Conservation (phyloP, 2,888 invertebrate species). For the Melieria crassipennis region DNA sequence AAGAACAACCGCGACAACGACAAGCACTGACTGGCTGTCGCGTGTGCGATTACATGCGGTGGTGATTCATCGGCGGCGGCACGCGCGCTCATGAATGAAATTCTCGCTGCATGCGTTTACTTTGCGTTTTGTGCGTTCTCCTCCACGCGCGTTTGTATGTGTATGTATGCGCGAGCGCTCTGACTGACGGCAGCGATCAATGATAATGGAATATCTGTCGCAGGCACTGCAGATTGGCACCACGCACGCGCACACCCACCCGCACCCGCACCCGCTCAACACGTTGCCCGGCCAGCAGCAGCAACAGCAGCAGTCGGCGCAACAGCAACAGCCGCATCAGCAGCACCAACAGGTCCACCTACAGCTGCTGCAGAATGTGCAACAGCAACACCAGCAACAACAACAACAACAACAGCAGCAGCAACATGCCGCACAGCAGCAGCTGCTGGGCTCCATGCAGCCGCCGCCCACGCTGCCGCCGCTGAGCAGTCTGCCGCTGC, state of each 20-base stretch:
- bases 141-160: constrained; percentile 22
- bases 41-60: neutral
- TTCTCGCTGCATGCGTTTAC: neutral
- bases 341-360: constrained; percentile 49
- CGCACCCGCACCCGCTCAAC: constrained; percentile 29
- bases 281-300: constrained; percentile 41
- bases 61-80: no score
- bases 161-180: constrained; percentile 32
- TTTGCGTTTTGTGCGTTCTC: neutral
- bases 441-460: constrained; percentile 59
- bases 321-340: constrained; percentile 54
- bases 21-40: neutral
- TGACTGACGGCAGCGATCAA: constrained; percentile 37
- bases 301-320: constrained; percentile 53
- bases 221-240: constrained; percentile 58
- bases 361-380: constrained; percentile 48
- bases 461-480: constrained; percentile 56
- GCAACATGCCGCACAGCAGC: constrained; percentile 56
- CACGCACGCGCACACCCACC: constrained; percentile 30
- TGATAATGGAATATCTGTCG: constrained; percentile 66
- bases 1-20: no score
- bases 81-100: neutral
- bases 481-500: constrained; percentile 61
- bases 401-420: constrained; percentile 54
- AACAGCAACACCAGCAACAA: constrained; percentile 54